Conservation (phyloP, 2,888 invertebrate species). For the Octonoba sinensis region DNA sequence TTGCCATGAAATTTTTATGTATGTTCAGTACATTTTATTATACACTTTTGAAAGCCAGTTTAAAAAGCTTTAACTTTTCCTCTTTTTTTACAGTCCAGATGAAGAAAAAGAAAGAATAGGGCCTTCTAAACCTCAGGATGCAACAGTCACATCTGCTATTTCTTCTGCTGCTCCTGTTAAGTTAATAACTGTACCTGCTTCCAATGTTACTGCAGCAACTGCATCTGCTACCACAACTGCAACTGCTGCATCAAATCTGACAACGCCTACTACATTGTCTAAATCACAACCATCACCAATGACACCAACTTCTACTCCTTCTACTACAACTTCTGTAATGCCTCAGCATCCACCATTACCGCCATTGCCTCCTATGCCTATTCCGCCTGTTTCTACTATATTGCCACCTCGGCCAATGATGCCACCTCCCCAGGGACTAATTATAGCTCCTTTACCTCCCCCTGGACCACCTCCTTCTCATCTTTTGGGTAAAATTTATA, state of each 20-base stretch:
- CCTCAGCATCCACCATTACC: conserved; percentile 68
- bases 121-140: conserved; percentile 73
- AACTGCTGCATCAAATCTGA: conserved; percentile 67
- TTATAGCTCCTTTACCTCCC: conserved; percentile 66
- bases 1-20: too few species aligned
- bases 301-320: conserved; percentile 65
- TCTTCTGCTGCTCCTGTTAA: conserved; percentile 68
- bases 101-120: conserved; percentile 98
- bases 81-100: conserved; percentile 77
- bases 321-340: conserved; percentile 46
- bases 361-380: conserved; percentile 71
- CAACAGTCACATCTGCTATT: conserved; percentile 20
- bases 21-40: too few species aligned
- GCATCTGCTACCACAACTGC: conserved; percentile 68
- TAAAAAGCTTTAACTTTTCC: too few species aligned
- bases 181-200: conserved; percentile 20
- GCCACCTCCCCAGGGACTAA: conserved; percentile 67
- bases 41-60: too few species aligned
- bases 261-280: conserved; percentile 65
- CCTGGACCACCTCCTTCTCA: conserved; percentile 73
- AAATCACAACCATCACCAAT: conserved; percentile 62
- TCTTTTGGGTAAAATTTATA: conserved; percentile 74
- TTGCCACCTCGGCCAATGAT: conserved; percentile 67
- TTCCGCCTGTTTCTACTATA: conserved; percentile 70
- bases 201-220: conserved; percentile 72